A percentile compares a stretch with the other conserved stretches of the same genome.
These are phyloP conservation scores for Caranx ignobilis DNA, from an alignment of 2,113 vertebrate species.

Conservation along the genomic window DNA sequence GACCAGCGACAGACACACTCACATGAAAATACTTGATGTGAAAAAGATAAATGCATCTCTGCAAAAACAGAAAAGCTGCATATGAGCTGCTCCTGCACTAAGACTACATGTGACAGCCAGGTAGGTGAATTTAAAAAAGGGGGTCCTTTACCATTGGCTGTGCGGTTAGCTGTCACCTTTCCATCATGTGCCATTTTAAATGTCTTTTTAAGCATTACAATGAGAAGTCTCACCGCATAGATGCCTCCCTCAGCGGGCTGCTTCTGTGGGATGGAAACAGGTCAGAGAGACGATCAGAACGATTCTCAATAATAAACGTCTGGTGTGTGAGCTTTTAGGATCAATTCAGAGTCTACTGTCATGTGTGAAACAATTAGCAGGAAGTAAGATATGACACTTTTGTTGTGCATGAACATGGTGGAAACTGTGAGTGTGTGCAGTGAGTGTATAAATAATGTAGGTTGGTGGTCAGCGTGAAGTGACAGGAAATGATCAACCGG, in stretches of 20 bases:
- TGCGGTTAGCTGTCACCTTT: constrained; percentile 13
- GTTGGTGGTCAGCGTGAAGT: constrained; percentile 55
- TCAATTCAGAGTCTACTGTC: fast-evolving
- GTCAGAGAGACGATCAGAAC: not conserved
- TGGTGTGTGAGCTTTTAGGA: not conserved
- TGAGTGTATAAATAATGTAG: constrained; percentile 31
- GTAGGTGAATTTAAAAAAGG: not conserved
- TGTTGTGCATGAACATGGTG: constrained; percentile 15
- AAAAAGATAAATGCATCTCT: not conserved
- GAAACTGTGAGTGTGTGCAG: constrained; percentile 51
- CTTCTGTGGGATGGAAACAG: constrained; percentile 63
- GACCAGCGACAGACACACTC: constrained; percentile 16
- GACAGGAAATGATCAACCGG: constrained; percentile 54
- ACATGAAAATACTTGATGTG: not conserved
- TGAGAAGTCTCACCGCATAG: constrained; percentile 76
- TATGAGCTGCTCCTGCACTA: constrained; percentile 24
- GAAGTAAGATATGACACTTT: constrained; percentile 40
- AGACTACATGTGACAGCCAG: not conserved
- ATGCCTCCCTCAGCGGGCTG: constrained; percentile 53
- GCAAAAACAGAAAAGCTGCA: too few relatives aligned
- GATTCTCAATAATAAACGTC: not conserved
- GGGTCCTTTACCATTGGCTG: constrained; percentile 12
- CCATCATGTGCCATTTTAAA: constrained; percentile 49
- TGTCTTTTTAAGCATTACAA: constrained; percentile 50
- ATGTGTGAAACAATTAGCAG: not conserved